Evolutionary conservation across 1,140 invertebrate species (phyloP).

Genomic region (Caerostris extrusa): DNA sequence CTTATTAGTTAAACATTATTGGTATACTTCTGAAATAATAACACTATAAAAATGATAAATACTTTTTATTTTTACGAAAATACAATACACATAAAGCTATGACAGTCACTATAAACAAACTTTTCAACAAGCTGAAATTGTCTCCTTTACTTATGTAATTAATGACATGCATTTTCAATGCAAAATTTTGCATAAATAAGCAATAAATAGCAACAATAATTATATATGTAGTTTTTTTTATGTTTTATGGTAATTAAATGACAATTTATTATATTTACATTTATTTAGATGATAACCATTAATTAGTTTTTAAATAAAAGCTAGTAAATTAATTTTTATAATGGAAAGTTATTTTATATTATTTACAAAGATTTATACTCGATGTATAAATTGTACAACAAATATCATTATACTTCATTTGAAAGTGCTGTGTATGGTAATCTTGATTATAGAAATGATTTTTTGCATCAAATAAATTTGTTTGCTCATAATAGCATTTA

Average conservation of each 20-base stretch:
- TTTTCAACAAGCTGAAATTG: background rate
- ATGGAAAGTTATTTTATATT: background rate
- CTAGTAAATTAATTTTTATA: slow-evolving; percentile 4
- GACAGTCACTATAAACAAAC: background rate
- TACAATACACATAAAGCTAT: background rate
- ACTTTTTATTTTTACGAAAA: slow-evolving; percentile 2
- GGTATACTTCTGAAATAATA: no score
- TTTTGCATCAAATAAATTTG: no score
- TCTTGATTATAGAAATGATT: no score
- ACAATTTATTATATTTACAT: background rate
- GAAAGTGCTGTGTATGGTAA: no score
- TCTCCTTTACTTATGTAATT: background rate
- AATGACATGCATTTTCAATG: background rate
- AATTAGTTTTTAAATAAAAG: background rate
- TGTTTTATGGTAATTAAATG: background rate
- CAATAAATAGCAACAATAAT: background rate
- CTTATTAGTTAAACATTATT: no score
- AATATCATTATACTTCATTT: no score
- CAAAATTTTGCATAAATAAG: background rate
- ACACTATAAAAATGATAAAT: background rate
- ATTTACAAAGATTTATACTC: background rate
- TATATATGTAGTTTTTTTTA: no score
- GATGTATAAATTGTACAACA: background rate
- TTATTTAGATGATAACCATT: background rate
- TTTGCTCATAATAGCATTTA: no score